A percentile compares a stretch with the other conserved stretches of the same genome.
Conservation (phyloP, 2,888 invertebrate species). For the Drosophila anceps region DNA sequence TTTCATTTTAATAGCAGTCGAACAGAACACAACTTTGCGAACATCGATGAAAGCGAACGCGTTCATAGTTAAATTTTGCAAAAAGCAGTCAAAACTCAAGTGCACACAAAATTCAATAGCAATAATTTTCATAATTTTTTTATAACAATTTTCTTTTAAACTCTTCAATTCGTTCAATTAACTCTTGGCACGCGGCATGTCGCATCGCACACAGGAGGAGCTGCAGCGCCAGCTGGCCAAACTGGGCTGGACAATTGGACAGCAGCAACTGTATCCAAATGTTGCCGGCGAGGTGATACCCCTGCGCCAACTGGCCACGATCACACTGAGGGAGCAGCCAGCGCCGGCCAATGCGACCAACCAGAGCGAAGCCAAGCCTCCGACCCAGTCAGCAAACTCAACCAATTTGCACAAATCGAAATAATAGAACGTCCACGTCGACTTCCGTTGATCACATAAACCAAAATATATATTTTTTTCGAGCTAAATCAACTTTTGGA, state of each 20-base stretch:
- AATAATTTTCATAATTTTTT: neutral
- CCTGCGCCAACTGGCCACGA: conserved; percentile 30
- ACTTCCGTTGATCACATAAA: neutral
- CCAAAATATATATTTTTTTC: neutral
- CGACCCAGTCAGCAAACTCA: neutral
- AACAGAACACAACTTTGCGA: neutral
- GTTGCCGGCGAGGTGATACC: conserved; percentile 33
- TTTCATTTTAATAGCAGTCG: neutral
- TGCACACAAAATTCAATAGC: neutral
- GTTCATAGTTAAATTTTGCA: neutral
- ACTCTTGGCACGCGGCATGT: conserved; percentile 6
- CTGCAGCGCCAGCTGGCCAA: conserved; percentile 32
- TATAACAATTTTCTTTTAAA: neutral
- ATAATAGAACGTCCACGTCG: neutral
- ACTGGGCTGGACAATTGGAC: conserved; percentile 48
- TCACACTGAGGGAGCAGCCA: conserved; percentile 8
- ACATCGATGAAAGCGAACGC: neutral
- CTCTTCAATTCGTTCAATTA: neutral
- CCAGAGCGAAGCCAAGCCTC: neutral
- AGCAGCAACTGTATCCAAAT: neutral
- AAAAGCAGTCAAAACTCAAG: neutral
- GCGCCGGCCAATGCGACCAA: neutral
- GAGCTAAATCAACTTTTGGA: neutral
- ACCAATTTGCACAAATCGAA: neutral
- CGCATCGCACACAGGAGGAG: conserved; percentile 39